Evolutionary conservation across 1,140 invertebrate genomes (phyloP).

Genomic region (Ceratosolen solmsi): DNA sequence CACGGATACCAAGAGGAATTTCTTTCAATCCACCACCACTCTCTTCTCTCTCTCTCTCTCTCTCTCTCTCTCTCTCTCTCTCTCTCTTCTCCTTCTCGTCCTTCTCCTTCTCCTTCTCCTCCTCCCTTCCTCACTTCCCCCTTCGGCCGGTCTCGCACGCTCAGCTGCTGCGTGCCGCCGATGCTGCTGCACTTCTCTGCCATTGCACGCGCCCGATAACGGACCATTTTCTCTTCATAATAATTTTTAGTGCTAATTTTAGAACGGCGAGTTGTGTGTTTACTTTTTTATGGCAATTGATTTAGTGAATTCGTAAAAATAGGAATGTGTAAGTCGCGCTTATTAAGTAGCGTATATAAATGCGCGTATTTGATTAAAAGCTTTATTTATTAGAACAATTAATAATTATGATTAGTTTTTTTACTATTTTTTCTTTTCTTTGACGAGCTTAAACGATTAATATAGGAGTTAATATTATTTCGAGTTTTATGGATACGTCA

Average conservation of each 20-base stretch:
- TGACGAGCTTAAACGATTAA: too few relatives aligned
- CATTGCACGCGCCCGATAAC: not conserved
- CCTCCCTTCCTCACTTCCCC: not conserved
- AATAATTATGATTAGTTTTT: too few relatives aligned
- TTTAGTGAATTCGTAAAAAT: not conserved
- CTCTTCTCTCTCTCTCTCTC: not conserved
- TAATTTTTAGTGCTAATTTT: conserved; percentile 13
- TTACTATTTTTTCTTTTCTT: too few relatives aligned
- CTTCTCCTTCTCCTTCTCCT: not conserved
- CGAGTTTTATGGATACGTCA: too few relatives aligned
- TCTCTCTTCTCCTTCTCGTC: not conserved
- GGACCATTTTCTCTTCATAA: not conserved
- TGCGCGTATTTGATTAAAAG: too few relatives aligned
- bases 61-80: not conserved
- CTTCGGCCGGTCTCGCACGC: too few relatives aligned
- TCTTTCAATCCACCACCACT: not conserved
- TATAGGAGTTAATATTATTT: too few relatives aligned
- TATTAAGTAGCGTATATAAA: too few relatives aligned
- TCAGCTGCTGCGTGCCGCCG: too few relatives aligned
- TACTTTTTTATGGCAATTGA: not conserved
- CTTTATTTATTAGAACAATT: too few relatives aligned
- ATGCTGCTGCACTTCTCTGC: not conserved
- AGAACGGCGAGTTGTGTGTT: not conserved
- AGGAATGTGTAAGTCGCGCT: too few relatives aligned
- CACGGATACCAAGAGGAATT: not conserved